phyloP scores from a whole-genome alignment of 2,113 vertebrate species.

The Trogon surrucura region DNA sequence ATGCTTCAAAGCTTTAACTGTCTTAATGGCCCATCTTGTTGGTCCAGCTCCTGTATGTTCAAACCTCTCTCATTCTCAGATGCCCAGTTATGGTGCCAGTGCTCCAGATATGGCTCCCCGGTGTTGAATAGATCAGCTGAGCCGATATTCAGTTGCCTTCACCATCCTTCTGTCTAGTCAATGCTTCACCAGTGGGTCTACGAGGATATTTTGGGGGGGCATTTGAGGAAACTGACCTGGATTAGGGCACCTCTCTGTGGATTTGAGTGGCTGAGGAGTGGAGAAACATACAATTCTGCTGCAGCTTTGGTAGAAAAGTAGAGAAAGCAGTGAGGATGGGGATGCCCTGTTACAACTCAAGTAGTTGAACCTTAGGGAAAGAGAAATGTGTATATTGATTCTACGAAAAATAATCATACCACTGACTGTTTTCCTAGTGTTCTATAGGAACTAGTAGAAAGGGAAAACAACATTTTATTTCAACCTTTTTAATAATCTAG shows the following conservation, averaged over 20 bases:
- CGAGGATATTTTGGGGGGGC: not conserved
- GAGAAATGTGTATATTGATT: not conserved
- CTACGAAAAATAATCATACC: not conserved
- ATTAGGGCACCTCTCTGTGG: not conserved
- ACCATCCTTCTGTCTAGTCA: rapidly evolving
- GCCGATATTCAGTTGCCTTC: rapidly evolving
- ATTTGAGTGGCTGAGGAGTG: not conserved
- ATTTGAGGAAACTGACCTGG: not conserved
- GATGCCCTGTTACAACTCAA: not conserved
- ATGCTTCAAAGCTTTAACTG: not conserved
- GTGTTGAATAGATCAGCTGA: not conserved
- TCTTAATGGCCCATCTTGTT: not conserved
- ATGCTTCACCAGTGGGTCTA: not conserved
- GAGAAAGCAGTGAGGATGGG: not conserved
- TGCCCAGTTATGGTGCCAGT: not conserved
- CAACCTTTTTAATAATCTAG: conserved; percentile 23
- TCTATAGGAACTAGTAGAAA: not conserved
- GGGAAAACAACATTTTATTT: not conserved
- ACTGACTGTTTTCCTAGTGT: not conserved
- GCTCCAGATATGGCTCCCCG: not conserved
- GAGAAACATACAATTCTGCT: not conserved
- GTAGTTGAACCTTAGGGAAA: not conserved
- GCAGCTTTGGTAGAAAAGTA: not conserved
- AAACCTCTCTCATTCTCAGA: too few species aligned
- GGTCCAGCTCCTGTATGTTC: not conserved